Evolutionary conservation across 2,113 vertebrate genomes (phyloP).

Genomic region (Peromyscus maniculatus): DNA sequence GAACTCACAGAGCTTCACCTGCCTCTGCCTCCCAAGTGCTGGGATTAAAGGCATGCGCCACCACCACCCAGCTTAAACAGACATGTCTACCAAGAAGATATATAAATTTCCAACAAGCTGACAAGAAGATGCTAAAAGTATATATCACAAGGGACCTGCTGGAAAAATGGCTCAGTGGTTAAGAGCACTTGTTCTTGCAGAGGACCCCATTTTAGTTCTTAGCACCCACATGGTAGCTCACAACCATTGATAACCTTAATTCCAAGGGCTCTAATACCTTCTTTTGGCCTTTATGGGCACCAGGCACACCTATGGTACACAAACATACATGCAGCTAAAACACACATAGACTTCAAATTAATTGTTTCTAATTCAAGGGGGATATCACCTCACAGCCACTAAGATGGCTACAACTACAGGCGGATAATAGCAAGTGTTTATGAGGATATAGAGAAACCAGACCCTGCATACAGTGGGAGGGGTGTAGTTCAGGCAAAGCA

Average conservation of each 20-base stretch:
- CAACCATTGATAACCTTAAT: not conserved
- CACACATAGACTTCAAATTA: not conserved
- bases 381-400: not conserved
- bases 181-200: not conserved
- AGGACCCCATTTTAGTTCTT: not conserved
- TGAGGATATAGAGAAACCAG: not conserved
- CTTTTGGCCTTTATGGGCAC: not conserved
- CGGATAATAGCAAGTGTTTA: not conserved
- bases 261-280: not conserved
- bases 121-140: not conserved
- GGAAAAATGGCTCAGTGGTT: not conserved
- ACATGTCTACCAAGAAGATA: not conserved
- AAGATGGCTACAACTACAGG: not conserved
- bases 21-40: too few species aligned
- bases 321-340: not conserved
- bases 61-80: not conserved
- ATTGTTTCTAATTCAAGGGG: not conserved
- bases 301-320: not conserved
- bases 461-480: not conserved
- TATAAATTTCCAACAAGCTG: not conserved
- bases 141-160: not conserved
- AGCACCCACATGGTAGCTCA: not conserved
- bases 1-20: too few species aligned
- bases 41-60: too few species aligned
- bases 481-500: not conserved